A percentile compares a stretch with the other conserved stretches of the same genome.
These are phyloP conservation scores for Hozukius guyotensis DNA, from an alignment of 2,797 vertebrate genomes.

Conservation along the genomic window DNA sequence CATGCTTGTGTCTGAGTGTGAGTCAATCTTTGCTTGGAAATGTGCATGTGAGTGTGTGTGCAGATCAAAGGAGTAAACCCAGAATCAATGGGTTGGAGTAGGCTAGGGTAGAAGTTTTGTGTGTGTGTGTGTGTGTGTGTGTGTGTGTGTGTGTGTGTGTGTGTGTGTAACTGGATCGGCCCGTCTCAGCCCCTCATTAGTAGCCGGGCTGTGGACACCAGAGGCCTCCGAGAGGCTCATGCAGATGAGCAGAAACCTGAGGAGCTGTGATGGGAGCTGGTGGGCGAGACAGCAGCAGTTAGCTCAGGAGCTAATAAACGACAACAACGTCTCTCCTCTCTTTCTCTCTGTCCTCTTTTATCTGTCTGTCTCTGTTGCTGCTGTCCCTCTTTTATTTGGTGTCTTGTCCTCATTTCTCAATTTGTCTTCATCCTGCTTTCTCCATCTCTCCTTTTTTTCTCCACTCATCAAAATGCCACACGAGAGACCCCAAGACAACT, in stretches of 20 bases:
- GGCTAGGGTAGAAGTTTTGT: slow-evolving; percentile 30
- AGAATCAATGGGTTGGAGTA: not conserved
- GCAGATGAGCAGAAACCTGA: slow-evolving; percentile 86
- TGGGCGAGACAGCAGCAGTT: slow-evolving; percentile 48
- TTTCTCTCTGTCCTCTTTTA: not conserved
- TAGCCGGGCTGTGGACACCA: slow-evolving; percentile 72
- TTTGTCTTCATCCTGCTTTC: not conserved
- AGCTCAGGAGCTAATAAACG: slow-evolving; percentile 63
- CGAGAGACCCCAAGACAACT: not conserved
- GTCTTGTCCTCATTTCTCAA: not conserved
- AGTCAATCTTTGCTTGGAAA: not conserved
- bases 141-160: slow-evolving; percentile 40
- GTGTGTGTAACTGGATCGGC: slow-evolving; percentile 78
- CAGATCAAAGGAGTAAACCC: not conserved
- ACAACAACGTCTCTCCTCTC: slow-evolving; percentile 15
- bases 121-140: slow-evolving; percentile 31
- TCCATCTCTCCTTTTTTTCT: not conserved
- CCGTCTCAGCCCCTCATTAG: slow-evolving; percentile 80
- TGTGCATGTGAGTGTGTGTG: not conserved
- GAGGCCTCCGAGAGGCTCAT: slow-evolving; percentile 74
- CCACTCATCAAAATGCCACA: not conserved
- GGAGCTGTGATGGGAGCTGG: slow-evolving; percentile 58
- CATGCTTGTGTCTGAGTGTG: not conserved
- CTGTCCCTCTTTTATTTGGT: not conserved
- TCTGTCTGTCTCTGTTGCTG: not conserved